These are phyloP conservation scores for Stenichneumon culpator DNA, from an alignment of 2,888 invertebrate species.

Conservation along the genomic window DNA sequence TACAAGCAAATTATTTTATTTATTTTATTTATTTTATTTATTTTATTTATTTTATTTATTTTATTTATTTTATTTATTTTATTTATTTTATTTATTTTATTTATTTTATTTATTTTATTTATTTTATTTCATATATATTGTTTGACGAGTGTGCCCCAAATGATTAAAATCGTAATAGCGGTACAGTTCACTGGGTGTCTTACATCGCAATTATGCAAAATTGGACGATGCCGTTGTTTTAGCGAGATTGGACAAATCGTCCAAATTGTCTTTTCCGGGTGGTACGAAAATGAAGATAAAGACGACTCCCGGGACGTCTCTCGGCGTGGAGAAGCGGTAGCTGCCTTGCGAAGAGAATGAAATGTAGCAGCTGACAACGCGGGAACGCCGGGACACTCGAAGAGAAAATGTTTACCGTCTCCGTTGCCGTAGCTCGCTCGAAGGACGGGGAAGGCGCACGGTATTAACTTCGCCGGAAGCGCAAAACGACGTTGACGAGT, in stretches of 20 bases:
- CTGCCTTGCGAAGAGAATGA: neutral
- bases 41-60: no score
- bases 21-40: no score
- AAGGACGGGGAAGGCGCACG: neutral
- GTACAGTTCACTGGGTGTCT: no score
- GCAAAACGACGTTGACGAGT: slow-evolving; percentile 45
- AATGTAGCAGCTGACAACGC: slow-evolving; percentile 16
- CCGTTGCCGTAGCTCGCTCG: neutral
- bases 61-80: no score
- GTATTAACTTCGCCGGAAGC: slow-evolving; percentile 32
- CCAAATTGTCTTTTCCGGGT: slow-evolving; percentile 18
- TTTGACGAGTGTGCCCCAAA: no score
- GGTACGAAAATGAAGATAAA: slow-evolving; percentile 20
- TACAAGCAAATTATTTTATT: no score
- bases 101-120: no score
- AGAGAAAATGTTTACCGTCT: slow-evolving; percentile 37
- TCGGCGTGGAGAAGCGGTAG: neutral
- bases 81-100: no score
- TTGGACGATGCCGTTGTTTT: neutral
- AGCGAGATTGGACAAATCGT: slow-evolving; percentile 21
- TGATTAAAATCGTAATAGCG: no score
- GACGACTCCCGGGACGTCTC: slow-evolving; percentile 17
- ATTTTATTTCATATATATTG: no score
- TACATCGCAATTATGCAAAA: slow-evolving; percentile 11
- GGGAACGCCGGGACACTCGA: neutral